phyloP scores from a whole-genome alignment of 2,888 invertebrate genomes.

The Tiliacea citrago region DNA sequence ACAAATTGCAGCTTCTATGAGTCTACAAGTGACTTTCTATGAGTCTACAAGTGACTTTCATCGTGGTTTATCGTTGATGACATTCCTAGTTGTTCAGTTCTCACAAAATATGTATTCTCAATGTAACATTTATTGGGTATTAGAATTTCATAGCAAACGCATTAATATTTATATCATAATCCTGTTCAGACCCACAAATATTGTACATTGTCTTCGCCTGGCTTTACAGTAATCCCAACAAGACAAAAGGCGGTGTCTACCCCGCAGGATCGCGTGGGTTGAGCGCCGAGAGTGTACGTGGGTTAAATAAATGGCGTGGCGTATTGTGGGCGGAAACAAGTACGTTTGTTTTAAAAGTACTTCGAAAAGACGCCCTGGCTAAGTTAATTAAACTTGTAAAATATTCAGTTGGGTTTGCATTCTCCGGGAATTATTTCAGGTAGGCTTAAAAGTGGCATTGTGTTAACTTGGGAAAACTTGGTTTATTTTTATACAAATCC shows the following conservation, averaged over 20 bases:
- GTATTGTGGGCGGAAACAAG: slow-evolving; percentile 4
- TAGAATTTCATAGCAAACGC: background rate
- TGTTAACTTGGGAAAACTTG: background rate
- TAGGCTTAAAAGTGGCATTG: background rate
- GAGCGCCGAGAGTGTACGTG: slow-evolving; percentile 8
- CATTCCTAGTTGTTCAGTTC: background rate
- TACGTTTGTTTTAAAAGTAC: slow-evolving; percentile 30
- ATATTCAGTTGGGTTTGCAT: slow-evolving; percentile 34
- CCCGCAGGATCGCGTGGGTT: slow-evolving; percentile 31
- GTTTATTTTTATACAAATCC: slow-evolving; percentile 12
- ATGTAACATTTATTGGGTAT: slow-evolving; percentile 3
- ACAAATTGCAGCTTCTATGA: too few relatives aligned
- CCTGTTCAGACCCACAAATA: background rate
- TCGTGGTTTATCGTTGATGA: background rate
- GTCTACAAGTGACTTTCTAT: background rate
- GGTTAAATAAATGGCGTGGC: slow-evolving; percentile 30
- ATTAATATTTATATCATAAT: slow-evolving; percentile 38
- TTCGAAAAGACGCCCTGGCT: background rate
- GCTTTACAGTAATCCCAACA: slow-evolving; percentile 36
- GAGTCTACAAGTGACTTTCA: background rate
- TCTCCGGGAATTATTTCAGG: slow-evolving; percentile 5
- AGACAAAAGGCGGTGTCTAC: slow-evolving; percentile 36
- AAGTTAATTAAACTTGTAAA: slow-evolving; percentile 43
- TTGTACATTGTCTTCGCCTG: slow-evolving; percentile 16
- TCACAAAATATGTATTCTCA: slow-evolving; percentile 4